phyloP scores from a whole-genome alignment of 1,140 invertebrate genomes.

The Cyrtorhinus lividipennis region DNA sequence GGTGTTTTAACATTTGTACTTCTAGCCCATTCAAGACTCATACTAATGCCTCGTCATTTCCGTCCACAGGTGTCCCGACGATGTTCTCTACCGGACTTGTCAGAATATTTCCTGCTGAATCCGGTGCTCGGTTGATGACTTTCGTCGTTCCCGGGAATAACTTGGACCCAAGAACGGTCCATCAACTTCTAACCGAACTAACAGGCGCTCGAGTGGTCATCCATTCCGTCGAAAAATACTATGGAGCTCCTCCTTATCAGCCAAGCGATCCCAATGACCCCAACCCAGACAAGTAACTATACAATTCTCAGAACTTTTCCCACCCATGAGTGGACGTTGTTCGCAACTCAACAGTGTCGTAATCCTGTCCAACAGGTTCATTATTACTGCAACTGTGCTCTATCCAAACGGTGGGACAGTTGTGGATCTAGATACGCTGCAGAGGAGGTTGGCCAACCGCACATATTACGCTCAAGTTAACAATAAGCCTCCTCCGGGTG shows the following conservation, averaged over 20 bases:
- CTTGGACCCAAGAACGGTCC: constrained; percentile 50
- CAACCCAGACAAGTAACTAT: no score
- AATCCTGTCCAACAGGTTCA: no score
- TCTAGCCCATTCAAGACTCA: no score
- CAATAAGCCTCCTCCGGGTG: no score
- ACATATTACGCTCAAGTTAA: no score
- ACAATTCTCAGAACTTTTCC: no score
- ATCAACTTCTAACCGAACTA: constrained; percentile 53
- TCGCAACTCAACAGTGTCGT: no score
- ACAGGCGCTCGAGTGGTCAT: constrained; percentile 62
- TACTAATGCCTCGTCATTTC: no score
- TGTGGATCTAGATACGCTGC: constrained; percentile 50
- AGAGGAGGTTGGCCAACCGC: constrained; percentile 34
- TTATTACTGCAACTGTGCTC: constrained; percentile 56
- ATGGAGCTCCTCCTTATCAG: constrained; percentile 26
- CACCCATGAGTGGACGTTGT: no score
- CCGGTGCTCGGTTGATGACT: constrained; percentile 50
- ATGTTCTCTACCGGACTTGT: constrained; percentile 46
- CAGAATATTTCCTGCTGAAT: constrained; percentile 49
- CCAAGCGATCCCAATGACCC: background rate
- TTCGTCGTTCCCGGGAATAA: constrained; percentile 56
- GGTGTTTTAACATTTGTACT: no score
- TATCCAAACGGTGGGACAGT: constrained; percentile 45
- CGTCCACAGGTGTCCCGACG: constrained; percentile 44
- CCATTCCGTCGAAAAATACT: constrained; percentile 52